Percentiles rank a stretch among this genome's conserved stretches.
Conservation (phyloP, 2,797 vertebrate genomes). For the Jordanella pulchra region DNA sequence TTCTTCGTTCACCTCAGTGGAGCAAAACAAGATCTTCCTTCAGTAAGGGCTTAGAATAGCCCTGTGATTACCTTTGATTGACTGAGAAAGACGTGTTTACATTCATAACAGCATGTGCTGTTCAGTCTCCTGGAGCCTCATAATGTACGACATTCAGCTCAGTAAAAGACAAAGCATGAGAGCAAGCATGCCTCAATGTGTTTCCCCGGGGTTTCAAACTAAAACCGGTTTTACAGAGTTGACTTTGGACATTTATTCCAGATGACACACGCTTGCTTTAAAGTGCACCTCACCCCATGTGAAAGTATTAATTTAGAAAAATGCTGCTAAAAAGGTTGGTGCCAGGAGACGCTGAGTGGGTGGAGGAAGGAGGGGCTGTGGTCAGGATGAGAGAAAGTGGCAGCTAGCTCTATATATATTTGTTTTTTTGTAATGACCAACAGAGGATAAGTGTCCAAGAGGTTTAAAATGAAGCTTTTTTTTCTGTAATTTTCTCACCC, state of each 20-base stretch:
- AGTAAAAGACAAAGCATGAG: conserved; percentile 20
- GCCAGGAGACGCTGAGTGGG: too few species aligned
- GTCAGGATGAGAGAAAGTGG: too few species aligned
- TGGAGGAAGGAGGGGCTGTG: too few species aligned
- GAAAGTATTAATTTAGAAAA: too few species aligned
- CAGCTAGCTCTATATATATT: too few species aligned
- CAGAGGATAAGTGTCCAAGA: too few species aligned
- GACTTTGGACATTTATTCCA: not conserved
- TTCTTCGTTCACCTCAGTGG: not conserved
- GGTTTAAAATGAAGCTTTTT: too few species aligned
- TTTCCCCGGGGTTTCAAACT: not conserved
- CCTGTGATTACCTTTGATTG: conserved; percentile 2
- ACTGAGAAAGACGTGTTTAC: not conserved
- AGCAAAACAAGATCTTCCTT: conserved; percentile 2
- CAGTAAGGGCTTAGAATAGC: conserved; percentile 22
- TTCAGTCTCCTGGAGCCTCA: conserved; percentile 15
- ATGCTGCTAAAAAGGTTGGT: too few species aligned
- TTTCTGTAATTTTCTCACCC: too few species aligned
- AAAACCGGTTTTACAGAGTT: not conserved
- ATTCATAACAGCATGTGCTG: not conserved
- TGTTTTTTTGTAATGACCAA: too few species aligned
- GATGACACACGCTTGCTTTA: not conserved
- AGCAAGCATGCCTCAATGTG: not conserved
- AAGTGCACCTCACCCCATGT: too few species aligned
- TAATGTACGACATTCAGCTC: conserved; percentile 15